These are phyloP conservation scores for Tokudaia muenninki DNA, from an alignment of 2,797 vertebrate genomes.

Conservation along the genomic window DNA sequence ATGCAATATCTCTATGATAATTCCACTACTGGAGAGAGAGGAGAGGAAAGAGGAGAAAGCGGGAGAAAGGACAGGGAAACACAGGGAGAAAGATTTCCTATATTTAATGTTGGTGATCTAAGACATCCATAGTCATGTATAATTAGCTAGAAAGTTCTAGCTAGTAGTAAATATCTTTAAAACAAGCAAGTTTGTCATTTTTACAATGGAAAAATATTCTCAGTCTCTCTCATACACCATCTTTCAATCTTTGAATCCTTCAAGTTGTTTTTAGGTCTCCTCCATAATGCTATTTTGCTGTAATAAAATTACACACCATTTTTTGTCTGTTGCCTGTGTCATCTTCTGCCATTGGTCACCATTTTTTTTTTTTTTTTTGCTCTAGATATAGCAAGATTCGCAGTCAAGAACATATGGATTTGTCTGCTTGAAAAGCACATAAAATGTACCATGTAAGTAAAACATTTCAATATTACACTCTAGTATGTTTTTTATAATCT, in stretches of 20 bases:
- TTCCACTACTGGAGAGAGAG: neutral
- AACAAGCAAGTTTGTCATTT: neutral
- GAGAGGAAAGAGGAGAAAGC: neutral
- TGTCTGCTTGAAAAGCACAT: neutral
- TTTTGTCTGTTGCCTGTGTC: neutral
- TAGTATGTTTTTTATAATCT: slow-evolving; percentile 15
- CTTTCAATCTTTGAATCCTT: neutral
- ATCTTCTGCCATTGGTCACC: neutral
- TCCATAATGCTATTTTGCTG: neutral
- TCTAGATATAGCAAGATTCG: neutral
- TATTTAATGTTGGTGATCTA: neutral
- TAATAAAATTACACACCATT: neutral
- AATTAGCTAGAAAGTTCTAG: neutral
- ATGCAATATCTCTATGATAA: neutral
- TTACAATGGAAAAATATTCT: neutral
- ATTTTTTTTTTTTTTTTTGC: neutral
- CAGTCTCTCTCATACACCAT: neutral
- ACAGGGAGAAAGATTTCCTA: neutral
- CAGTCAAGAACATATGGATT: neutral
- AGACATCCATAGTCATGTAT: neutral
- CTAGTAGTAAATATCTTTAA: neutral
- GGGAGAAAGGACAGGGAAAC: neutral
- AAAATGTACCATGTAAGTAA: neutral
- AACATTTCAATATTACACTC: neutral
- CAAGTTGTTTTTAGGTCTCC: neutral